Percentiles rank a stretch among this genome's conserved stretches.
phyloP scores from a whole-genome alignment of 2,113 vertebrate genomes.

The Pseudolaguvia tuberculata region DNA sequence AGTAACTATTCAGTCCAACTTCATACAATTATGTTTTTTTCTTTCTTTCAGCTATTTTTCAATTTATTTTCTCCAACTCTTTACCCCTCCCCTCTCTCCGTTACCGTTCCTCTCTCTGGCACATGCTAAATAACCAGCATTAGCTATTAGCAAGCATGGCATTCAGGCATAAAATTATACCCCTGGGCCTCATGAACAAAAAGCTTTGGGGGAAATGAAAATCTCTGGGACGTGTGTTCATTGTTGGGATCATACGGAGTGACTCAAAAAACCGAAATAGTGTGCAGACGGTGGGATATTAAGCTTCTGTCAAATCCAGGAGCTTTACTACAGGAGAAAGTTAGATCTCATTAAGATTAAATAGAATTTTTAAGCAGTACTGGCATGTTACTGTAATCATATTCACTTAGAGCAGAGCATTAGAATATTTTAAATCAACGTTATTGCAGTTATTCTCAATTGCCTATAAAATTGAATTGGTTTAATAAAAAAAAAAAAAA shows the following conservation, averaged over 20 bases:
- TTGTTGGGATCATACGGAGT: neutral
- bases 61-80: neutral
- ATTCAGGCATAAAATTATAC: constrained; percentile 83
- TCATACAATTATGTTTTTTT: constrained; percentile 69
- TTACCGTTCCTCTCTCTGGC: constrained; percentile 23
- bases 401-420: neutral
- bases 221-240: constrained; percentile 65
- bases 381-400: neutral
- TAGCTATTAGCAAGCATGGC: constrained; percentile 82
- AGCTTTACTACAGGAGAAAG: neutral
- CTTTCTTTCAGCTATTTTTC: neutral
- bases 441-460: neutral
- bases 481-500: neutral
- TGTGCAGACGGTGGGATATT: neutral
- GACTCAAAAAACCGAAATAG: neutral
- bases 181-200: constrained; percentile 80
- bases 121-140: constrained; percentile 67
- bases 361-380: neutral
- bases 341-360: neutral
- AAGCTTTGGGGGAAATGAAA: constrained; percentile 79
- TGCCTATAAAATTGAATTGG: neutral
- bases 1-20: no score
- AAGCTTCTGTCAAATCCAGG: neutral
- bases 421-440: neutral
- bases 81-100: neutral